Base-by-base conservation (phyloP, 2,113 vertebrate species). In the Pungitius pungitius region DNA sequence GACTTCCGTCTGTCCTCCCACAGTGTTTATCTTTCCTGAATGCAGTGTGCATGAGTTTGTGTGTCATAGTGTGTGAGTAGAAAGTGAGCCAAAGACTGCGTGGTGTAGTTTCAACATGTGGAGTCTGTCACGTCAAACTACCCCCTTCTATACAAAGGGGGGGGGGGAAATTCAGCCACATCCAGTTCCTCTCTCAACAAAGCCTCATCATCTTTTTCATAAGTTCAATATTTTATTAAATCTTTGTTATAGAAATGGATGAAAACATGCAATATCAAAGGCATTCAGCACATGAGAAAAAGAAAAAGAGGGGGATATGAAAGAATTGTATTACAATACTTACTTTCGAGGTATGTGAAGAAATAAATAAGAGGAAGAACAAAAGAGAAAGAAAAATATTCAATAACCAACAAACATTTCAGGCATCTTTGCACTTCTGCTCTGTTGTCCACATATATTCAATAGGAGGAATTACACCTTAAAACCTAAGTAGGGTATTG, bases 1-100 rank as follows among this genome's bases (percentile, higher is more conserved):
- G 10, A 83, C 56, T 83, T 85, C 75, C 59, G 17, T 35, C 40
- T 61, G 55, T 79, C 49, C 47, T 75, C 72, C 68, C 33, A 42
- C 0, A 30, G 12, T 66, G 22, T 73, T 69, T 66, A 78, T 76
- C 73, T 78, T 4, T 3, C 61, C 13, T 54, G 5, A 66, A 54
- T 64, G 62, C 64, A 40, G 2, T 22, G 18, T 75, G 62, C 10
- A 2, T 45, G 17, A 45, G 58, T 20, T 20, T 17, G 1, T 47
- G 47, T 27, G 56, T 0, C 57, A 60, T 26, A 42, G 22, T 75
- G 43, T 69, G 66, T 70, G 55, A 35, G 64, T 26, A 40, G 0
- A 15, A 65, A 76, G 37, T 56, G 43, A 55, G 57, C 57, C 24
- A 70, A 55, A 54, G 63, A 49, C 30, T 55, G 20, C 70, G 33